Base-by-base conservation (phyloP, 2,797 vertebrate species). In the Poecilia picta region DNA sequence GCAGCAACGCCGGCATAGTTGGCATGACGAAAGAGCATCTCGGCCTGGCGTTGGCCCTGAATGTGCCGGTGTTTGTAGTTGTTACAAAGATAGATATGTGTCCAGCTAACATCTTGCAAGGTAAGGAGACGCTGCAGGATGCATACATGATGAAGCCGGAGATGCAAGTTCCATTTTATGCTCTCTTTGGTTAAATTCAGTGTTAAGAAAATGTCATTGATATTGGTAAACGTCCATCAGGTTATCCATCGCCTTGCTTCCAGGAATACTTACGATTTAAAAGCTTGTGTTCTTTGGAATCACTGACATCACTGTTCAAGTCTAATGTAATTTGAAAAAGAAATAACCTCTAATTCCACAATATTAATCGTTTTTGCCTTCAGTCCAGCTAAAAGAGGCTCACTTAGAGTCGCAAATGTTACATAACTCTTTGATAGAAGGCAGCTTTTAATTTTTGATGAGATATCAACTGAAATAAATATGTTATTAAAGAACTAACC, bases 71-170 rank as follows among this genome's bases (percentile, higher is more conserved):
- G 85, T 99, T 99, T 84, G 98, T 99, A 70, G 98, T 99, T 81
- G 98, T 99, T 86, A 99, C 98, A 57, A 99, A 99, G 95, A 99
- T 99, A 25, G 98, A 99, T 91, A 99, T 99, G 98, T 99, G 98
- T 92, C 98, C 98, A 8, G 97, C 97, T 85, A 99, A 99, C 91
- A 98, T 99, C 92, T 92, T 99, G 16, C 98, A 99, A 97, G 98
- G 98, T 99, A 74, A 83, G 47, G 4, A 77, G 78, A 96, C 31
- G 2, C 1, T 1, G 7, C 1, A 36, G 8, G 8, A 15, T 3
- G 25, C 5, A 73, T 49, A 0, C 47, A 11, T 4, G 7, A 7
- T 68, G 18, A 4, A 71, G 33, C 62, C 5, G 12, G 36, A 43
- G 36, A 70, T 25, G 12, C 62, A 20, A 20, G 36, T 66, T 39